A percentile compares a stretch with the other conserved stretches of the same genome.
Conservation (phyloP, 2,797 vertebrate species). For the Rhynchonycteris naso region DNA sequence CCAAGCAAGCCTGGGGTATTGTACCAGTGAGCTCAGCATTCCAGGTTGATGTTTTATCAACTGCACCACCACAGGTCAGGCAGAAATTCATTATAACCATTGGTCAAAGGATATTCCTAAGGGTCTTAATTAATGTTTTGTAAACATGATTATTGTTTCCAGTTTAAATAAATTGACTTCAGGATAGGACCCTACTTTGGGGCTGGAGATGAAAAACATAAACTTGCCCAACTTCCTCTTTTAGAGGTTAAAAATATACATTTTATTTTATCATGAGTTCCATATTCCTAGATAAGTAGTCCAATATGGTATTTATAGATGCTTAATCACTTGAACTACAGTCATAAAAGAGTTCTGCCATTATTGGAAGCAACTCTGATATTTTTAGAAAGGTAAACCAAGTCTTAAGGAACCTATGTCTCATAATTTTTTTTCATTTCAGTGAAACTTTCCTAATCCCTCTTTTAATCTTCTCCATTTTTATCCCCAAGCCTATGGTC, state of each 20-base stretch:
- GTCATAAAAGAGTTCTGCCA: not conserved
- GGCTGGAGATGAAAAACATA: not conserved
- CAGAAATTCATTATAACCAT: not conserved
- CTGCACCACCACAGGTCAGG: too few species aligned
- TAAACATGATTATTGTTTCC: not conserved
- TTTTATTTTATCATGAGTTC: conserved; percentile 11
- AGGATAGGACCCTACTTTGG: not conserved
- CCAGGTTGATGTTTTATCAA: too few species aligned
- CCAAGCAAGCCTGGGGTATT: too few species aligned
- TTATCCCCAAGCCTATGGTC: not conserved
- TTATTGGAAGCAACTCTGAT: not conserved
- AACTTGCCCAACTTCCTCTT: not conserved
- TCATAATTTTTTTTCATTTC: conserved; percentile 49
- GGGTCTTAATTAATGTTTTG: not conserved
- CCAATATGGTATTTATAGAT: not conserved
- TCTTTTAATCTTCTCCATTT: conserved; percentile 11
- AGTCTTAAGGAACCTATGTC: not conserved
- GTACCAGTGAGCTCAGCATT: too few species aligned
- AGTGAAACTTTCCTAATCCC: not conserved
- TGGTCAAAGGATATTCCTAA: not conserved
- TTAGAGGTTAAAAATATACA: not conserved
- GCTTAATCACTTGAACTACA: not conserved
- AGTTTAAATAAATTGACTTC: not conserved
- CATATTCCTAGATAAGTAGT: not conserved
- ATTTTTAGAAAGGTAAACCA: conserved; percentile 32